Evolutionary conservation across 2,113 vertebrate genomes (phyloP), one percentile per base, ranked within the genome.

Genomic region (Macrotus californicus): DNA sequence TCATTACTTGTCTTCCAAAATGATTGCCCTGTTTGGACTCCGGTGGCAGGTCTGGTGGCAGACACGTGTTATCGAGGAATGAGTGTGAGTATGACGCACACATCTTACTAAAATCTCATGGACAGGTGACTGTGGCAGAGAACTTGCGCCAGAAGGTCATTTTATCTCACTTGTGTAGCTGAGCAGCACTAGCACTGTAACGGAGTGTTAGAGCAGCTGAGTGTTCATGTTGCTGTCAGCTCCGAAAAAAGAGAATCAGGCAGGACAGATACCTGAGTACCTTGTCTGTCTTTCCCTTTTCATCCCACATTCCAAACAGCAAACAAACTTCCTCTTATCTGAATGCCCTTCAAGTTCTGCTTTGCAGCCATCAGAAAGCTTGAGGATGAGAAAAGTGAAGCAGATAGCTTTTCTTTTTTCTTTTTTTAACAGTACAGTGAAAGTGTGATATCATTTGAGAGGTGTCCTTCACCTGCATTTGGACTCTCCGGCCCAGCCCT

Each of bases 1-100:
- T 61, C 2, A 0, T 50, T 24, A 79, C 81, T 75, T 18, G 2
- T 29, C 39, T 86, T 56, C n/a, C 2, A 14, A 61, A 1, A 13
- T 0, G 52, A 41, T n/a, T 0, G 0, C 61, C 18, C 0, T 26
- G 5, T n/a, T 46, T 36, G 54, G 52, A n/a, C 39, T 67, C 9
- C 2, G 11, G 43, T 24, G 39, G 12, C 6, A 13, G 76, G 59
- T 5, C 24, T 39, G 21, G 39, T 22, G 31, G 34, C 7, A 16
- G 54, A 52, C 8, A 1, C 31, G 61, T n/a, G 46, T 43, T 26
- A 24, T 31, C 10, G 13, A 69, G 76, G 19, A 69, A 21, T 7
- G 7, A 84, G 34, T 36, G 1, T 29, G 16, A 43, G 26, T 11
- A 2, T 19, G 29, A 7, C 2, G 0, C 26, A 16, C 0, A 1